Conservation (phyloP, 2,797 vertebrate species). For the Peromyscus eremicus region DNA sequence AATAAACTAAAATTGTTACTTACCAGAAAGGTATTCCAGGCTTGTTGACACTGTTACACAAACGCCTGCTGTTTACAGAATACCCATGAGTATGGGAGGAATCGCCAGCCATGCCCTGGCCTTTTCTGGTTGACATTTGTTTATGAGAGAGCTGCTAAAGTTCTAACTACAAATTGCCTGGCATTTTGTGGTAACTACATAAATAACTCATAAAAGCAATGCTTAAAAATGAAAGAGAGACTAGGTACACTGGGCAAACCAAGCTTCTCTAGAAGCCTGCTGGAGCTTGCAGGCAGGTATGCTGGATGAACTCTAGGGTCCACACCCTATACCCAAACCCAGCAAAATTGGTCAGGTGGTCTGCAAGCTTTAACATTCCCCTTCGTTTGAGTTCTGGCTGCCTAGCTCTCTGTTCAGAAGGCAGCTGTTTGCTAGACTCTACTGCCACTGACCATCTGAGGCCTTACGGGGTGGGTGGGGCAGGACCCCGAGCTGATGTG, state of each 20-base stretch:
- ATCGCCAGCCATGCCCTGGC: not conserved
- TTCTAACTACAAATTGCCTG: conserved; percentile 78
- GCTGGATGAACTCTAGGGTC: not conserved
- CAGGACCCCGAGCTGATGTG: not conserved
- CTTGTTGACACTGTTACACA: conserved; percentile 7
- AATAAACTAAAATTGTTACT: conserved; percentile 36
- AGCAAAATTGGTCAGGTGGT: not conserved
- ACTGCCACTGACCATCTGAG: not conserved
- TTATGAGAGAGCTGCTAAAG: conserved; percentile 75
- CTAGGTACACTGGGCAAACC: conserved; percentile 72
- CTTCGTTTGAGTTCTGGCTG: not conserved
- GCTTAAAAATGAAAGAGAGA: conserved; percentile 50
- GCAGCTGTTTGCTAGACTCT: not conserved
- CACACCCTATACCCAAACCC: not conserved
- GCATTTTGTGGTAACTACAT: conserved; percentile 77
- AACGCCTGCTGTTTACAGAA: conserved; percentile 5
- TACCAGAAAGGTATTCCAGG: not conserved
- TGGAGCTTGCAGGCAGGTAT: conserved; percentile 60
- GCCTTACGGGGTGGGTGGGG: not conserved
- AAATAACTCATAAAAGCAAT: conserved; percentile 79
- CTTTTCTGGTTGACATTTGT: not conserved
- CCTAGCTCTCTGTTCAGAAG: conserved; percentile 11
- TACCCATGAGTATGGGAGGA: not conserved
- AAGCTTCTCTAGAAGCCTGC: conserved; percentile 74
- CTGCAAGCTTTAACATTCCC: not conserved